Evolutionary conservation across 2,113 vertebrate genomes (phyloP).

Genomic region (Spizaetus ornatus): DNA sequence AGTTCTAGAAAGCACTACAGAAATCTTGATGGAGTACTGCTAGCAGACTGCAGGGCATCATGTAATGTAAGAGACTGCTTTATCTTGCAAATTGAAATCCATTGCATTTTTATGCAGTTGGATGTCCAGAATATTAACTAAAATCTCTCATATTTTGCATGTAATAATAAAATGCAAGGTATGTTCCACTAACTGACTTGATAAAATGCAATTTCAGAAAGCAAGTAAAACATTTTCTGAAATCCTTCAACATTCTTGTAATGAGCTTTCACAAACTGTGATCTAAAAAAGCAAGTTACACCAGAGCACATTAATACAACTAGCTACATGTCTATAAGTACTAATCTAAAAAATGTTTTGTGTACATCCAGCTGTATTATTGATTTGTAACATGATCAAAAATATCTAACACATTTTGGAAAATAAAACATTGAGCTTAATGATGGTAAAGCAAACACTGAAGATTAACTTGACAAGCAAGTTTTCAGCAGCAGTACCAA

Average conservation of each 20-base stretch:
- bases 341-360: background rate
- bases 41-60: constrained; percentile 13
- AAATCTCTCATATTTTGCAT: constrained; percentile 15
- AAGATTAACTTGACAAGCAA: background rate
- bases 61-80: background rate
- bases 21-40: constrained; percentile 49
- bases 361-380: background rate
- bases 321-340: background rate
- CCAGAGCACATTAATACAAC: background rate
- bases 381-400: background rate
- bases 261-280: background rate
- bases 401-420: background rate
- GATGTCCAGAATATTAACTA: constrained; percentile 35
- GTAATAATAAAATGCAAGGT: constrained; percentile 21
- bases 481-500: background rate
- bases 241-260: background rate
- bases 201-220: background rate
- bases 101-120: constrained; percentile 35
- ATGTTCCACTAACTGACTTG: background rate
- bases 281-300: background rate
- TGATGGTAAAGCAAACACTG: background rate
- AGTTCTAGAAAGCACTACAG: constrained; percentile 16
- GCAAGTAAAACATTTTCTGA: background rate
- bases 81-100: constrained; percentile 37
- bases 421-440: background rate